These are phyloP conservation scores for Argya squamiceps DNA, from an alignment of 2,797 vertebrate genomes.

Conservation along the genomic window DNA sequence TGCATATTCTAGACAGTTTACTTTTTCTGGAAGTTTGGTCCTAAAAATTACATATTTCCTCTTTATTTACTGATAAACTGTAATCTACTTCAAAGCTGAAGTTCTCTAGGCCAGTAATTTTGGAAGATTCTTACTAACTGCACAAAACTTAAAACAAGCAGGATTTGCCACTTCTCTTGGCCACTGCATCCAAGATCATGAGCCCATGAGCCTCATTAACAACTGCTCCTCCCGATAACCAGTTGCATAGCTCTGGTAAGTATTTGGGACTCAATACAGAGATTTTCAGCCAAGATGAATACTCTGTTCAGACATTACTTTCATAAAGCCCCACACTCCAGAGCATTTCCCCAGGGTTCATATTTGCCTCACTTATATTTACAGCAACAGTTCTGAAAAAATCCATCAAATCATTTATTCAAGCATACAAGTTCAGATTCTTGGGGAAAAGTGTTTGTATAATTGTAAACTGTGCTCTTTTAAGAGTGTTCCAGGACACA, in stretches of 20 bases:
- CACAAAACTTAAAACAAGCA: background rate
- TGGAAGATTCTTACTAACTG: background rate
- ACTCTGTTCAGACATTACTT: background rate
- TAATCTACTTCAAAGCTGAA: background rate
- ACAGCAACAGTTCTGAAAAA: background rate
- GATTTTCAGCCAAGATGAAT: background rate
- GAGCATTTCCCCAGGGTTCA: background rate
- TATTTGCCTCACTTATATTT: background rate
- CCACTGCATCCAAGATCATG: background rate
- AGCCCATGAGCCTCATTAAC: background rate
- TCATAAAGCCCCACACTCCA: background rate
- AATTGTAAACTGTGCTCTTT: background rate
- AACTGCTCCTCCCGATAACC: background rate
- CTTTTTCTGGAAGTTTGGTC: background rate
- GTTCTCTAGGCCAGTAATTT: background rate
- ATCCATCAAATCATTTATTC: background rate
- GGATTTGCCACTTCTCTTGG: background rate
- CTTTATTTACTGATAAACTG: background rate
- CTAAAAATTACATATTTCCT: background rate
- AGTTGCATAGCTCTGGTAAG: background rate
- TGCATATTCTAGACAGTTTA: background rate
- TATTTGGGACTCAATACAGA: background rate
- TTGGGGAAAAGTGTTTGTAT: background rate
- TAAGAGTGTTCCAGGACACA: background rate
- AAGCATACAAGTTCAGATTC: background rate